Evolutionary conservation across 35 echinoderm and acorn worm genomes (phyloP).

Genomic region (Amphiura filiformis): DNA sequence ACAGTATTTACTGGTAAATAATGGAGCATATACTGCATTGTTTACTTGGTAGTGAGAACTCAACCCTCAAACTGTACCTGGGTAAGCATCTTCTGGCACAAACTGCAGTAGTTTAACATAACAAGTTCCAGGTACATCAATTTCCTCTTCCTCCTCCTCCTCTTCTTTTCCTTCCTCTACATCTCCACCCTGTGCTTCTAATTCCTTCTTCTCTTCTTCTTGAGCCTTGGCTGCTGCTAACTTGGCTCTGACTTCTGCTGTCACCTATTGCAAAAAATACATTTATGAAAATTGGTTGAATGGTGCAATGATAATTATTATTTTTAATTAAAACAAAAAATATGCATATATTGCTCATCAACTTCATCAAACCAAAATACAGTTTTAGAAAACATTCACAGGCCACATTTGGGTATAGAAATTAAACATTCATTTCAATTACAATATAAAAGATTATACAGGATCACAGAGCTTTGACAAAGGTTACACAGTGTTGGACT

Average conservation of each 20-base stretch:
- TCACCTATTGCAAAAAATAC: slow-evolving; percentile 2
- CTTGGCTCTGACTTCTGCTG: slow-evolving; percentile 12
- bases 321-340: not conserved
- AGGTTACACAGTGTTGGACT: too few relatives aligned
- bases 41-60: not conserved
- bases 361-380: not conserved
- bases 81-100: not conserved
- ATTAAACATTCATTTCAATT: too few relatives aligned
- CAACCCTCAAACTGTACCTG: too few relatives aligned
- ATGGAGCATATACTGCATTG: too few relatives aligned
- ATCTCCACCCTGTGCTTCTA: not conserved
- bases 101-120: slow-evolving; percentile 15
- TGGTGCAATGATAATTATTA: not conserved
- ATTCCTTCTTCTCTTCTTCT: not conserved
- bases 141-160: slow-evolving; percentile 6
- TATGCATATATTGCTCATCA: not conserved
- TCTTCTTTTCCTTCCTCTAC: not conserved
- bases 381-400: too few relatives aligned
- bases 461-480: too few relatives aligned
- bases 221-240: not conserved
- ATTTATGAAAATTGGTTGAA: not conserved
- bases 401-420: too few relatives aligned
- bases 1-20: too few relatives aligned
- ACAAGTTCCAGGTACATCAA: not conserved
- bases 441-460: too few relatives aligned